Conservation (phyloP, 2,113 vertebrate species). For the Sarotherodon lohbergeri region DNA sequence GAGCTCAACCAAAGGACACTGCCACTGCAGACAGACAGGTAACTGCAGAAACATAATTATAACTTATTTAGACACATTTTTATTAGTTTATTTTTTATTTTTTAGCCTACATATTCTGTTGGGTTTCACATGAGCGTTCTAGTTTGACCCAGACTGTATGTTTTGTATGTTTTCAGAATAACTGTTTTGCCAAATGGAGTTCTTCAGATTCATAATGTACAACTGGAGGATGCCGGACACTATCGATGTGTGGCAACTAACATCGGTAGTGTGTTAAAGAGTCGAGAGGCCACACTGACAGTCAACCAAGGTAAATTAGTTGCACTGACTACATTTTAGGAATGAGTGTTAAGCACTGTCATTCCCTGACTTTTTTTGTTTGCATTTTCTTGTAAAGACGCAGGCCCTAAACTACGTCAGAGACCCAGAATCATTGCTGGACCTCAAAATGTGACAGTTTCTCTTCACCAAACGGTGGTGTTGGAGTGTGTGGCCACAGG, state of each 20-base stretch:
- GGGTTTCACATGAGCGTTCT: background rate
- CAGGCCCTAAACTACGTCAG: conserved; percentile 67
- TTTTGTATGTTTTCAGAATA: conserved; percentile 71
- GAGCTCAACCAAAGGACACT: conserved; percentile 86
- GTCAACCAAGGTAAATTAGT: conserved; percentile 80
- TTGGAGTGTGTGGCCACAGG: conserved; percentile 92
- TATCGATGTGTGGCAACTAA: conserved; percentile 88
- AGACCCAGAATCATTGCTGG: conserved; percentile 86
- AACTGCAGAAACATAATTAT: background rate
- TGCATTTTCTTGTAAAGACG: conserved; percentile 57
- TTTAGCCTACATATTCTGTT: background rate
- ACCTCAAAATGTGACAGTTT: conserved; percentile 85
- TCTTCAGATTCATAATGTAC: conserved; percentile 87
- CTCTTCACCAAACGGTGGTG: conserved; percentile 83
- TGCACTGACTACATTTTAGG: background rate
- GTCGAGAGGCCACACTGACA: conserved; percentile 80
- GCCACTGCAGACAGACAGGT: conserved; percentile 83
- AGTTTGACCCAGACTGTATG: background rate
- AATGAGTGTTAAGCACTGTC: background rate
- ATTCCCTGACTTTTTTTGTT: background rate
- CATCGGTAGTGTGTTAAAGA: conserved; percentile 75
- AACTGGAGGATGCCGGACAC: conserved; percentile 79
- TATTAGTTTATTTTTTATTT: background rate
- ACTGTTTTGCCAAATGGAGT: conserved; percentile 86
- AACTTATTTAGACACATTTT: background rate